Conservation (phyloP, 2,888 invertebrate genomes). For the Sarcophaga variegata region DNA sequence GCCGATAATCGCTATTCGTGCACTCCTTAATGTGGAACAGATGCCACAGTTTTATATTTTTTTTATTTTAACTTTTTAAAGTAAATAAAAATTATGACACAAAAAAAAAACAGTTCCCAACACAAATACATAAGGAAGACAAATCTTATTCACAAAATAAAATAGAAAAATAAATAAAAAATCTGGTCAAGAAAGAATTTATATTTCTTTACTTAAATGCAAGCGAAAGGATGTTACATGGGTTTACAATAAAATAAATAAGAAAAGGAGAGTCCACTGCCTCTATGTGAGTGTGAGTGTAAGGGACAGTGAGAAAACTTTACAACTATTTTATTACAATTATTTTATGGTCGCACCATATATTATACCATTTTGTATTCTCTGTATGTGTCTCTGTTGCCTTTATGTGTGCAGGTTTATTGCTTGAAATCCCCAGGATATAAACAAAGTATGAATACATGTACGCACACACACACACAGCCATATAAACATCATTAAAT, state of each 20-base stretch:
- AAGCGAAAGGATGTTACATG: neutral
- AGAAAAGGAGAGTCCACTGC: neutral
- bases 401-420: neutral
- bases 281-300: neutral
- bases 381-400: neutral
- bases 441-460: neutral
- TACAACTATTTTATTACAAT: constrained; percentile 34
- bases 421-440: neutral
- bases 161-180: no score
- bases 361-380: neutral
- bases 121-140: neutral
- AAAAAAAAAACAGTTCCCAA: neutral
- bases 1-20: no score
- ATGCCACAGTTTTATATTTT: no score
- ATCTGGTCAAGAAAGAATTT: neutral
- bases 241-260: neutral
- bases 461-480: neutral
- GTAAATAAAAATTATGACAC: neutral
- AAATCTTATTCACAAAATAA: no score
- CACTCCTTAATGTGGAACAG: no score
- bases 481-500: constrained; percentile 58
- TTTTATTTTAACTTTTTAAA: no score
- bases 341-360: constrained; percentile 9
- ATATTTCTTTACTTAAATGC: neutral
- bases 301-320: neutral